A percentile compares a stretch with the other conserved stretches of the same genome.
phyloP scores from a whole-genome alignment of 2,888 invertebrate genomes.

The Cyclophora punctaria region DNA sequence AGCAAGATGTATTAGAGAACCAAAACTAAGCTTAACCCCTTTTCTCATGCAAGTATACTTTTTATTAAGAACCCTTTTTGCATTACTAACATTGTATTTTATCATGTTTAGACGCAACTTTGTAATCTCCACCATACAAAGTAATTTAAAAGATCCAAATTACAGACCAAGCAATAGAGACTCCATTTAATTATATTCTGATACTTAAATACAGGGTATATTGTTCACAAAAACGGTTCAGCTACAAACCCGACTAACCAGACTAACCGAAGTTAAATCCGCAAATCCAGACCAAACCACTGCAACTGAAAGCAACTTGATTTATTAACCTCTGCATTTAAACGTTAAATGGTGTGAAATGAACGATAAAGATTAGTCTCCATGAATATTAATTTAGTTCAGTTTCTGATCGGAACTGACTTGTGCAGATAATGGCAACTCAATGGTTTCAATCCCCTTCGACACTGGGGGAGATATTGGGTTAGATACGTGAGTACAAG shows the following conservation, averaged over 20 bases:
- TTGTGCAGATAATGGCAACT: conserved; percentile 30
- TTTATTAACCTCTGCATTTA: conserved; percentile 42
- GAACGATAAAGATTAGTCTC: conserved; percentile 43
- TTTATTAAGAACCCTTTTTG: too few species aligned
- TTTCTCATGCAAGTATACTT: too few species aligned
- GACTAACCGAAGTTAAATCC: conserved; percentile 5
- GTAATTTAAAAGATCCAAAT: too few species aligned
- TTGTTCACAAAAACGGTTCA: too few species aligned
- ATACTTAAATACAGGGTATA: neutral
- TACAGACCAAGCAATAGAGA: too few species aligned
- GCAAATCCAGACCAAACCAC: conserved; percentile 13
- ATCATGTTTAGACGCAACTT: too few species aligned
- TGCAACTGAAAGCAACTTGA: conserved; percentile 32
- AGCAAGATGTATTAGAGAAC: too few species aligned
- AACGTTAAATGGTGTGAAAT: conserved; percentile 49
- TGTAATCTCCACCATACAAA: too few species aligned
- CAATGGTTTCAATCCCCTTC: conserved; percentile 21
- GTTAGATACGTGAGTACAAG: neutral
- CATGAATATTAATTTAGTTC: conserved; percentile 41
- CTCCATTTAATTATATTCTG: neutral
- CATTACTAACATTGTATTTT: too few species aligned
- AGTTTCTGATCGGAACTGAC: conserved; percentile 30
- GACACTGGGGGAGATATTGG: conserved; percentile 12
- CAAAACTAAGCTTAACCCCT: too few species aligned
- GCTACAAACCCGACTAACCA: neutral